phyloP scores from a whole-genome alignment of 30 jellyfish, hydroid and myxozoan genomes.

The Cassiopea andromeda region DNA sequence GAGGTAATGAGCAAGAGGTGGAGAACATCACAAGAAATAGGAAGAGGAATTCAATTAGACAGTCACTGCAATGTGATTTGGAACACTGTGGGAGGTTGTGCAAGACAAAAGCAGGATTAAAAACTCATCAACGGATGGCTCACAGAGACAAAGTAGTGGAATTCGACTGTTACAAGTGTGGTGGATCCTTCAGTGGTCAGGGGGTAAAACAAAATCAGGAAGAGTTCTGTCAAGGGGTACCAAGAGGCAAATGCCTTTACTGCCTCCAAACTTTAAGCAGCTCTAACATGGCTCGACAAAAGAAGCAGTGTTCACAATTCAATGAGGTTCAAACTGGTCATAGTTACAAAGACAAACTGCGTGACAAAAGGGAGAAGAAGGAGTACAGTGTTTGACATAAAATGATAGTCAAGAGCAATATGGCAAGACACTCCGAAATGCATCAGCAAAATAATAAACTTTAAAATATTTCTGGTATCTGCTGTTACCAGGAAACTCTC shows the following conservation, averaged over 20 bases:
- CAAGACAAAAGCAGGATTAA: not conserved
- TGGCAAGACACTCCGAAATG: not conserved
- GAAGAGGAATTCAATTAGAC: not conserved
- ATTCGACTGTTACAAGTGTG: not conserved
- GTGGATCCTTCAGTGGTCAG: not conserved
- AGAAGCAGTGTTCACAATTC: not conserved
- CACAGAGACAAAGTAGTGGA: not conserved
- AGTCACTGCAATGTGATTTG: not conserved
- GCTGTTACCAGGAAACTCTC: not conserved
- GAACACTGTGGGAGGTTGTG: constrained; percentile 2
- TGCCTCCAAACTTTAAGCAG: not conserved
- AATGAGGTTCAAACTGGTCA: constrained; percentile 5
- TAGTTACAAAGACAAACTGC: not conserved
- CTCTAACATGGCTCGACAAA: not conserved
- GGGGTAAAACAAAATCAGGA: constrained; percentile 1
- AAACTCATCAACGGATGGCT: constrained; percentile 5
- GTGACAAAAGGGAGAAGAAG: not conserved
- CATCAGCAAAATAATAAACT: not conserved
- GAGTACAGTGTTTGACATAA: not conserved
- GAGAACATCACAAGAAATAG: not conserved
- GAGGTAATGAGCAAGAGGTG: not conserved
- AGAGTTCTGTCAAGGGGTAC: constrained; percentile 2
- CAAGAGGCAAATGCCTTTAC: constrained; percentile 1
- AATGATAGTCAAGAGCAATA: not conserved
- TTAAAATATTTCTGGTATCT: not conserved